These are phyloP conservation scores for Oreochromis tanganicae DNA, from an alignment of 2,113 vertebrate genomes.

Conservation along the genomic window DNA sequence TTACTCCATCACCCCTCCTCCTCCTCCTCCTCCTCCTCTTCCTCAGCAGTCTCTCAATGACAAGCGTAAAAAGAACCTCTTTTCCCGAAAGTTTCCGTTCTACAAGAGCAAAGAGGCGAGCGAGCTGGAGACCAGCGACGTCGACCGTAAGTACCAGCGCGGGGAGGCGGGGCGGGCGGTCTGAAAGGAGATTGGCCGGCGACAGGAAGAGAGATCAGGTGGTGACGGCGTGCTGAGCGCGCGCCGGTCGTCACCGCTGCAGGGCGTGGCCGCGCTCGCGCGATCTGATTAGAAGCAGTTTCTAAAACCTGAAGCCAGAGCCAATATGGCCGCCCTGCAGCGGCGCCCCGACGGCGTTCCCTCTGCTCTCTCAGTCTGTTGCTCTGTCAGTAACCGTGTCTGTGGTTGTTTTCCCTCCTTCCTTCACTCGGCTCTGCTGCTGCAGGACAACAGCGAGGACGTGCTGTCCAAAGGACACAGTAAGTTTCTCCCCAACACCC, in stretches of 20 bases:
- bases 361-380: slow-evolving; percentile 61
- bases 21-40: slow-evolving; percentile 85
- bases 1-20: slow-evolving; percentile 81
- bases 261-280: background rate
- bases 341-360: slow-evolving; percentile 57
- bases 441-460: slow-evolving; percentile 96
- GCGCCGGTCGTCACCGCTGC: slow-evolving; percentile 57
- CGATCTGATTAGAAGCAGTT: background rate
- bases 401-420: slow-evolving; percentile 84
- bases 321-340: slow-evolving; percentile 45
- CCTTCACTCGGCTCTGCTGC: slow-evolving; percentile 79
- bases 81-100: slow-evolving; percentile 99
- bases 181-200: slow-evolving; percentile 17
- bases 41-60: slow-evolving; percentile 98
- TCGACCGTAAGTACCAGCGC: slow-evolving; percentile 92
- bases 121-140: slow-evolving; percentile 97
- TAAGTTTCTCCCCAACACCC: slow-evolving; percentile 77
- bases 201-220: slow-evolving; percentile 62
- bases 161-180: slow-evolving; percentile 20
- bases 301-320: background rate
- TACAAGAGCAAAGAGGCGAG: slow-evolving; percentile 99
- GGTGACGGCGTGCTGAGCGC: slow-evolving; percentile 73
- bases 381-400: slow-evolving; percentile 83
- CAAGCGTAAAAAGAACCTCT: slow-evolving; percentile 99
- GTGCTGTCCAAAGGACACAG: slow-evolving; percentile 93